Evolutionary conservation across 2,797 vertebrate genomes (phyloP), one percentile per base, ranked within the genome.

Genomic region (Gymnoscopelus microlampas): DNA sequence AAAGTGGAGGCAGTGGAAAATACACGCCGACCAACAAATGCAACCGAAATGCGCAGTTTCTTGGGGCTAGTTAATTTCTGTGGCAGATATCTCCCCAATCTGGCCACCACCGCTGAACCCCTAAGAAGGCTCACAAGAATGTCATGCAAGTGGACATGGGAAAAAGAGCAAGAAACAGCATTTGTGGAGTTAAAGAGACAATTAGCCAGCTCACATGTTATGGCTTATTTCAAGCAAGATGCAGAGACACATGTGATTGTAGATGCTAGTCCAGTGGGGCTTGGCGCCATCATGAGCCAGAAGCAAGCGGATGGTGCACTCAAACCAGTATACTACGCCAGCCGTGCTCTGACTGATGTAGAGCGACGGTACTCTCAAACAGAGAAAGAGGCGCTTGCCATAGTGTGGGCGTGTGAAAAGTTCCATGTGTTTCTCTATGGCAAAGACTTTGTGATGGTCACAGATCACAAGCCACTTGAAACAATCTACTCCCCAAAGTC

Each of bases 81-180:
- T 47, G 72, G 49, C 39, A 63, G 66, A 74, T 74, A 63, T 68
- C 76, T 78, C 54, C 60, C 67, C 47, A 50, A 58, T 57, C 23
- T 59, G 44, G 53, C 66, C 1, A 29, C 32, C 29, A 54, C 63
- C 66, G 49, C 51, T 60, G 58, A 70, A 13, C 53, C 68, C 35
- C 19, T 74, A 19, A 48, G 61, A 54, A 58, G 50, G 51, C 44
- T 77, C 26, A 53, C 57, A 47, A 71, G 29, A 63, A 14, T 62
- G 14, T 57, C 14, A 14, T 76, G 66, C 70, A 81, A 74, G 72
- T 83, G 70, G 64, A 76, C 35, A 57, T 32, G 62, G 55, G 75
- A 64, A 68, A 48, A 1, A 6, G 51, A 71, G 62, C 61, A 67
- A 29, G 70, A 78, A 71, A 66, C 32, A 15, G 68, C 55, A 13